Conservation (phyloP, 2,797 vertebrate species). For the Rhabdophis nuchalis region DNA sequence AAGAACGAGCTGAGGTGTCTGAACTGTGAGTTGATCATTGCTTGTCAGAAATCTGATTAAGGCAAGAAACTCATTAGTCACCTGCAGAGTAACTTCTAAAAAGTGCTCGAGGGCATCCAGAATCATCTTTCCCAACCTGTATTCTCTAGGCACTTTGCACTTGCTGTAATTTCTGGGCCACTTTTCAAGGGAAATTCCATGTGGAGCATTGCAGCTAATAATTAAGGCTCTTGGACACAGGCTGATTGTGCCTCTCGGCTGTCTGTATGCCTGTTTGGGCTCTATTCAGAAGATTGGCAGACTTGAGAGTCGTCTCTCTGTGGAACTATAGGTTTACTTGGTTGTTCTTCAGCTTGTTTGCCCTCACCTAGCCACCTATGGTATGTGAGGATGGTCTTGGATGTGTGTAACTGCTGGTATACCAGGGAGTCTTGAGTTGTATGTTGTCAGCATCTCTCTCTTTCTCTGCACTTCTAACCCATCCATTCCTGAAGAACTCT, state of each 20-base stretch:
- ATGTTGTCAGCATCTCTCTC: neutral
- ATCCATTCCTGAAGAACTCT: neutral
- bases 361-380: neutral
- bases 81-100: neutral
- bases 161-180: neutral
- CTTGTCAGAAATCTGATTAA: too few species aligned
- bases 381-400: neutral
- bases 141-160: neutral
- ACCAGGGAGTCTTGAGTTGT: neutral
- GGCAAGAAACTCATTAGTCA: neutral
- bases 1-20: constrained; percentile 91
- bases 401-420: neutral
- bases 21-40: constrained; percentile 82
- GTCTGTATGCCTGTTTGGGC: neutral
- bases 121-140: neutral
- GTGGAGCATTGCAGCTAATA: neutral
- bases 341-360: neutral
- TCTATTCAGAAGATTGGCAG: neutral
- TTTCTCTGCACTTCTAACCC: neutral
- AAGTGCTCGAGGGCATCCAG: neutral
- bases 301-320: neutral
- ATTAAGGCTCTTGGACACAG: neutral
- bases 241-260: neutral
- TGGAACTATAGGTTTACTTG: neutral
- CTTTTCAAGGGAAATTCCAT: neutral